Conservation (phyloP, 2,888 invertebrate genomes). For the Cerastoderma edule region DNA sequence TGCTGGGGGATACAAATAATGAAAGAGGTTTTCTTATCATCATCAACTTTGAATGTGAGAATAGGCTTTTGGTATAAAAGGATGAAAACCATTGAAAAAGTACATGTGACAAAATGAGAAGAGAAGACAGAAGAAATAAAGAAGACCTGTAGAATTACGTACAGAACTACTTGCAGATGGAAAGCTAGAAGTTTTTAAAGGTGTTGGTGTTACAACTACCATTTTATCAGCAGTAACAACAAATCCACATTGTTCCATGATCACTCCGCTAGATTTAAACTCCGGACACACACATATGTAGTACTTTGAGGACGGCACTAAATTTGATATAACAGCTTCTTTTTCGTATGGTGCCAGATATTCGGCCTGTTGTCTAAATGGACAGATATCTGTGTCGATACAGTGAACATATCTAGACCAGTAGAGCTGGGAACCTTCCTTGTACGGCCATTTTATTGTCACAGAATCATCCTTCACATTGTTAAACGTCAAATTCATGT, state of each 20-base stretch:
- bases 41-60: too few species aligned
- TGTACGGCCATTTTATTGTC: conserved; percentile 65
- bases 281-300: conserved; percentile 67
- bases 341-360: conserved; percentile 61
- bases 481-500: conserved; percentile 59
- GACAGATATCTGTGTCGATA: conserved; percentile 43
- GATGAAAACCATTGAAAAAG: too few species aligned
- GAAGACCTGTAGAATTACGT: too few species aligned
- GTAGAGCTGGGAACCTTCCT: conserved; percentile 61
- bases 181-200: too few species aligned
- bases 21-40: too few species aligned
- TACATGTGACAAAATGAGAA: too few species aligned
- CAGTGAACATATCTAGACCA: conserved; percentile 64
- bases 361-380: conserved; percentile 55
- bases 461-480: conserved; percentile 45
- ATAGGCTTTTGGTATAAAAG: too few species aligned
- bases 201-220: too few species aligned
- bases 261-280: conserved; percentile 51
- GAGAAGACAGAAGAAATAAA: too few species aligned
- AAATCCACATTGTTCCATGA: conserved; percentile 58
- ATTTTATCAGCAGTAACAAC: conserved; percentile 33
- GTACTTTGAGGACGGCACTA: conserved; percentile 59
- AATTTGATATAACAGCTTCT: conserved; percentile 40
- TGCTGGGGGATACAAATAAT: too few species aligned
- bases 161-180: too few species aligned